Evolutionary conservation across 2,797 vertebrate species (phyloP).

Genomic region (Pipistrellus kuhlii): DNA sequence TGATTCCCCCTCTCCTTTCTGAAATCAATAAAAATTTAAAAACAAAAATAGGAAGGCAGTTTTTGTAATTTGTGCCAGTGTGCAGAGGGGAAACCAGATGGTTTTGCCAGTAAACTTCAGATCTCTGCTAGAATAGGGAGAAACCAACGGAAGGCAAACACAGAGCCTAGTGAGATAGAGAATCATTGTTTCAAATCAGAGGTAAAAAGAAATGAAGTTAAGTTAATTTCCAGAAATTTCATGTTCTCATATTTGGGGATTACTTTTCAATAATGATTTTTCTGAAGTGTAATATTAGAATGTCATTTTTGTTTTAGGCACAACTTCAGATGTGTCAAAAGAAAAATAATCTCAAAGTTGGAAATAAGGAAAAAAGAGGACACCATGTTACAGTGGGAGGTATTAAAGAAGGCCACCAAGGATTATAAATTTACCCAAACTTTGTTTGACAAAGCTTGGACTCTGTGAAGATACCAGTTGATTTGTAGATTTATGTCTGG

Average conservation of each 20-base stretch:
- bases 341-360: background rate
- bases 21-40: no score
- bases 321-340: background rate
- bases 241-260: background rate
- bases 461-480: background rate
- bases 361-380: background rate
- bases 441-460: background rate
- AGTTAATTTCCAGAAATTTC: background rate
- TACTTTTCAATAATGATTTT: background rate
- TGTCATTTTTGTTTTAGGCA: conserved; percentile 55
- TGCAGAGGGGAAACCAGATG: background rate
- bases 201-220: background rate
- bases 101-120: background rate
- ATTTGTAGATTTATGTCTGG: conserved; percentile 41
- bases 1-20: no score
- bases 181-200: background rate
- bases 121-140: background rate
- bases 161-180: background rate
- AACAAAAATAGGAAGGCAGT: background rate
- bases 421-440: background rate
- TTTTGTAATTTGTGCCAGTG: background rate
- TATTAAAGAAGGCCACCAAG: conserved; percentile 1
- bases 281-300: background rate
- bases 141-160: background rate
- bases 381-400: background rate